Conservation (phyloP, 2,888 invertebrate species). For the Dicycla oo region DNA sequence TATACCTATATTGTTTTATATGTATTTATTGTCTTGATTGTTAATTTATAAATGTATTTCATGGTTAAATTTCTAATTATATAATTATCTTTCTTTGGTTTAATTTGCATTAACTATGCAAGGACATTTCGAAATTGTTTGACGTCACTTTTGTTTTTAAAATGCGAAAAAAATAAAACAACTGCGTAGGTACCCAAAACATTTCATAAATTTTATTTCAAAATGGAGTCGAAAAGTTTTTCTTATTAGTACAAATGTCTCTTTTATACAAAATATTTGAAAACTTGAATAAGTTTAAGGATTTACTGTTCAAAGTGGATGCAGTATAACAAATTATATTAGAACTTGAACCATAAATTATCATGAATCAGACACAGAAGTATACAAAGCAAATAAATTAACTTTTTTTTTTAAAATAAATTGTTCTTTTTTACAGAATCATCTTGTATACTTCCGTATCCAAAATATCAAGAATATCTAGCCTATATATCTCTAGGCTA, state of each 20-base stretch:
- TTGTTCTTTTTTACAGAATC: background rate
- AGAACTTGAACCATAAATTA: constrained; percentile 55
- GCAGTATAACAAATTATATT: constrained; percentile 13
- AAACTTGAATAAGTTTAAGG: constrained; percentile 36
- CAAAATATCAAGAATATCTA: background rate
- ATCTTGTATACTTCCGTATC: constrained; percentile 10
- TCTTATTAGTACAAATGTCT: constrained; percentile 33
- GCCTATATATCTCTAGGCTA: background rate
- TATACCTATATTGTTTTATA: background rate
- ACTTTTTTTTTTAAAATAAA: background rate
- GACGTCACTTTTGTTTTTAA: background rate
- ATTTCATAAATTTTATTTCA: background rate
- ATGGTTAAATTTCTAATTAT: constrained; percentile 37
- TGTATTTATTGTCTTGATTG: constrained; percentile 10
- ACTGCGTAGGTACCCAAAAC: background rate
- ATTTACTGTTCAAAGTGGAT: constrained; percentile 23
- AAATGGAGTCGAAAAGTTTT: constrained; percentile 7
- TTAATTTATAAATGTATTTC: background rate
- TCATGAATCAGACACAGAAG: constrained; percentile 20
- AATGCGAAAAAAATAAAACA: constrained; percentile 8
- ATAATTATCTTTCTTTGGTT: too few species aligned
- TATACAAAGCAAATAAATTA: constrained; percentile 3
- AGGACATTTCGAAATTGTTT: background rate
- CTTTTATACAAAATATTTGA: constrained; percentile 39
- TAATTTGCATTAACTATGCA: background rate